Percentiles rank a stretch among this genome's conserved stretches.
phyloP scores from a whole-genome alignment of 1,140 invertebrate genomes.

The Drosophila asahinai region DNA sequence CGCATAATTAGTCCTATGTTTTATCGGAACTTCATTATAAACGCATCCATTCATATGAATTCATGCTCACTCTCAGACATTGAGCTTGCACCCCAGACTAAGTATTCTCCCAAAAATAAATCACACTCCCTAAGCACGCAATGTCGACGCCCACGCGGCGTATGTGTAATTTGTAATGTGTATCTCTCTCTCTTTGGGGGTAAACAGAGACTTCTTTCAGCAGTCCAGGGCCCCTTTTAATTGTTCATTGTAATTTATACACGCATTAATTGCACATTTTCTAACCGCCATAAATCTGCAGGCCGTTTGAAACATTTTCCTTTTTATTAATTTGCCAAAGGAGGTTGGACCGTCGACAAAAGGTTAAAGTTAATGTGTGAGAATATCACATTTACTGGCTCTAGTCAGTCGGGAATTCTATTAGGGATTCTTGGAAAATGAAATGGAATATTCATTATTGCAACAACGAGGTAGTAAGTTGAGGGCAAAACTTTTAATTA shows the following conservation, averaged over 20 bases:
- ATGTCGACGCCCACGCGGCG: slow-evolving; percentile 61
- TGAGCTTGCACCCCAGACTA: slow-evolving; percentile 15
- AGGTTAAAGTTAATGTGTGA: slow-evolving; percentile 37
- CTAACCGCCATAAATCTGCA: slow-evolving; percentile 60
- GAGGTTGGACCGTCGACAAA: slow-evolving; percentile 33
- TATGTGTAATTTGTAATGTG: slow-evolving; percentile 47
- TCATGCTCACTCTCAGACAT: slow-evolving; percentile 3
- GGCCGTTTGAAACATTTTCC: slow-evolving; percentile 45
- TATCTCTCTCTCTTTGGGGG: slow-evolving; percentile 6
- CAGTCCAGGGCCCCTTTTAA: slow-evolving; percentile 29
- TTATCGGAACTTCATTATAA: slow-evolving; percentile 56
- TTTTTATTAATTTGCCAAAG: slow-evolving; percentile 49
- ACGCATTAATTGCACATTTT: slow-evolving; percentile 64
- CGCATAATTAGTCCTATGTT: slow-evolving; percentile 17
- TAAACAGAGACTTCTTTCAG: slow-evolving; percentile 2
- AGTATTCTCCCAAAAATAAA: slow-evolving; percentile 59
- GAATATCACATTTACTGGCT: slow-evolving; percentile 18
- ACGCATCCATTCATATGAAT: slow-evolving; percentile 46
- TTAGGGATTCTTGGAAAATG: slow-evolving; percentile 28
- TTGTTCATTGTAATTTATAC: slow-evolving; percentile 58
- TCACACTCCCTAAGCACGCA: slow-evolving; percentile 65
- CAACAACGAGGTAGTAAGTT: not conserved
- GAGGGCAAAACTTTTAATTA: not conserved
- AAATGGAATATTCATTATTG: slow-evolving; percentile 30
- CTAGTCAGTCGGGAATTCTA: slow-evolving; percentile 19